Percentiles rank a stretch among this genome's conserved stretches.
phyloP scores from a whole-genome alignment of 2,888 invertebrate species.

The Polymixis lichenea region DNA sequence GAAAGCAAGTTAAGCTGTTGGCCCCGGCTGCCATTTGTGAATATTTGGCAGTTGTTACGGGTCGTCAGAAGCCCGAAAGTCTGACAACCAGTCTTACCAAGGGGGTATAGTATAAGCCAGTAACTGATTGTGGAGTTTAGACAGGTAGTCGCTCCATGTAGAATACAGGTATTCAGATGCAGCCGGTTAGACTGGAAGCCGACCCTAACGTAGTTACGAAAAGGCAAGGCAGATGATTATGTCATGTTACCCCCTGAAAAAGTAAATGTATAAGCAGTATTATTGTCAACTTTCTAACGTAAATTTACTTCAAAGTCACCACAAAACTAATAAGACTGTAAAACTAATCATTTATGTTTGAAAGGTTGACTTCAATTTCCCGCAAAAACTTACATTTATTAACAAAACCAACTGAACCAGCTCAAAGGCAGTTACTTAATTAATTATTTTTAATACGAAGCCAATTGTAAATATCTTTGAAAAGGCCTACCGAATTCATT shows the following conservation, averaged over 20 bases:
- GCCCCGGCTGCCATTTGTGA: too few relatives aligned
- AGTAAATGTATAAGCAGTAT: not conserved
- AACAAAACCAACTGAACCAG: conserved; percentile 20
- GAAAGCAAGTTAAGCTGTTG: too few relatives aligned
- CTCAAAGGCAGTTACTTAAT: conserved; percentile 38
- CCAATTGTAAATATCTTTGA: conserved; percentile 46
- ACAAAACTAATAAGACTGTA: not conserved
- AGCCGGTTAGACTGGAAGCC: too few relatives aligned
- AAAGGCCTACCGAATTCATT: conserved; percentile 21
- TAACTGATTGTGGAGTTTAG: too few relatives aligned
- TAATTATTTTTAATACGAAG: conserved; percentile 43
- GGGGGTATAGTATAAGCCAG: too few relatives aligned
- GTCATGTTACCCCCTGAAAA: not conserved
- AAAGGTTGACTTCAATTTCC: not conserved
- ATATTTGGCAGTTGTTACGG: too few relatives aligned
- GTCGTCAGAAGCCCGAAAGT: too few relatives aligned
- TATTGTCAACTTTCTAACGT: not conserved
- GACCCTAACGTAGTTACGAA: too few relatives aligned
- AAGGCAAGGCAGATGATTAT: too few relatives aligned
- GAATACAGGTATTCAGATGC: too few relatives aligned
- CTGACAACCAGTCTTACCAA: too few relatives aligned
- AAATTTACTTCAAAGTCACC: not conserved
- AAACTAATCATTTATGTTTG: conserved; percentile 1
- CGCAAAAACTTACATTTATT: conserved; percentile 28
- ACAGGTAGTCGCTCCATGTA: too few relatives aligned